Percentiles rank a stretch among this genome's conserved stretches.
Evolutionary conservation across 2,888 invertebrate species (phyloP).

Genomic region (Polymixis flavicincta): DNA sequence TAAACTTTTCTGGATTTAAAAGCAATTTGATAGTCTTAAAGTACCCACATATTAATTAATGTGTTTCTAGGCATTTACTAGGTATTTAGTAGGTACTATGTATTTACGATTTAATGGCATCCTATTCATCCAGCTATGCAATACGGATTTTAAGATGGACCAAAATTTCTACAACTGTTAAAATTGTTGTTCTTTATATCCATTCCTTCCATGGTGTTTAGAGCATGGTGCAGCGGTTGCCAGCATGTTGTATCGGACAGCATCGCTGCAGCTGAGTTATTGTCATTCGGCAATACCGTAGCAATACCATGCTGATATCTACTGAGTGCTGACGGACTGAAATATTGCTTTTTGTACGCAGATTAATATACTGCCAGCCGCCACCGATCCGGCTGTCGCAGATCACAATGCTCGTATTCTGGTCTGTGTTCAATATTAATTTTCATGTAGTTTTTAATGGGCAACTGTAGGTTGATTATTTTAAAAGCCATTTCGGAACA

Average conservation of each 20-base stretch:
- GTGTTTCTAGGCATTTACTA: background rate
- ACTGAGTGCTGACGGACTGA: constrained; percentile 33
- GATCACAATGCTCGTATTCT: constrained; percentile 21
- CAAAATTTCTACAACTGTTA: too few species aligned
- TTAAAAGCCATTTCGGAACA: background rate
- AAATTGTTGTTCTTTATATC: background rate
- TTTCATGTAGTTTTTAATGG: constrained; percentile 12
- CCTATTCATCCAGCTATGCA: too few species aligned
- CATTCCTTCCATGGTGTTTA: constrained; percentile 40
- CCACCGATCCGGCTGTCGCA: background rate
- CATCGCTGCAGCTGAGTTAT: constrained; percentile 66
- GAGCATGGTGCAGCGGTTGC: constrained; percentile 21
- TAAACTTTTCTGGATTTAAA: constrained; percentile 6
- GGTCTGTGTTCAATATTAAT: constrained; percentile 19
- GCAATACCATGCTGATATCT: constrained; percentile 33
- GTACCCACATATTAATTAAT: constrained; percentile 5
- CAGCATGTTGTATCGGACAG: constrained; percentile 59
- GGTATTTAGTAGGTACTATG: too few species aligned
- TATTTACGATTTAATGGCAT: background rate
- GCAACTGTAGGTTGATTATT: background rate
- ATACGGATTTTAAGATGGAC: too few species aligned
- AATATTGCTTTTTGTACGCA: constrained; percentile 57
- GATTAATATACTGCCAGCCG: constrained; percentile 45
- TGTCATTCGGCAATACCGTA: constrained; percentile 55
- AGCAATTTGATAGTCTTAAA: constrained; percentile 9